Evolutionary conservation across 2,888 invertebrate species (phyloP), one percentile per base, ranked within the genome.

Genomic region (Apoda limacodes): DNA sequence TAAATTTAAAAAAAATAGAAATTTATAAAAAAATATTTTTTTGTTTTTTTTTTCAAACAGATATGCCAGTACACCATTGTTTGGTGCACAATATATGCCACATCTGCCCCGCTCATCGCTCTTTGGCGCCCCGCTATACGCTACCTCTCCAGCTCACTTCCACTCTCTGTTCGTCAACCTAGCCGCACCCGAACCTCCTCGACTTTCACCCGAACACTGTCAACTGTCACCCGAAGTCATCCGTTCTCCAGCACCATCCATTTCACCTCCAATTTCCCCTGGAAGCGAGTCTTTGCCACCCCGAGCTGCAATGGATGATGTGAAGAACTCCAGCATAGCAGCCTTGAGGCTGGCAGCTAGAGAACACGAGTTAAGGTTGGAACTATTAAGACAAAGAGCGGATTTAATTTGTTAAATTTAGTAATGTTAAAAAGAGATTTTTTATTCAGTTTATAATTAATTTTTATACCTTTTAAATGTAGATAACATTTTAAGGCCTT

Each of bases 311-410:
- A 50, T 61, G 40, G 80, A 78, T 17, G 93, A 93, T 58, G 83
- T 92, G n/a, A 81, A 93, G 46, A 89, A 87, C 43, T 92, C 92
- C 9, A 94, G 94, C 55, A 95, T 95, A 46, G 93, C 93, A 1
- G 90, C 92, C 0, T 75, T 95, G 34, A 82, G 95, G 46, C 70
- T 93, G 28, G 94, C 94, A 50, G 95, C 95, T 1, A 81, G 95
- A 19, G 95, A 95, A 58, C 94, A 95, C 65, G 94, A 95, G 64
- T 71, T 93, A 25, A 85, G 92, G 60, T 32, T 52, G 80, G 17
- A 7, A 6, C 83, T 90, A 78, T 67, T 93, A 42, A 83, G 93
- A 28, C 91, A 92, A 53, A 88, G 90, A 58, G 70, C 78, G 14
- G 75, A 78, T 50, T 50, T 78, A 41, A 78, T 80, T 40, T 80